Conservation (phyloP, 2,797 vertebrate genomes). For the Denticeps clupeoides region DNA sequence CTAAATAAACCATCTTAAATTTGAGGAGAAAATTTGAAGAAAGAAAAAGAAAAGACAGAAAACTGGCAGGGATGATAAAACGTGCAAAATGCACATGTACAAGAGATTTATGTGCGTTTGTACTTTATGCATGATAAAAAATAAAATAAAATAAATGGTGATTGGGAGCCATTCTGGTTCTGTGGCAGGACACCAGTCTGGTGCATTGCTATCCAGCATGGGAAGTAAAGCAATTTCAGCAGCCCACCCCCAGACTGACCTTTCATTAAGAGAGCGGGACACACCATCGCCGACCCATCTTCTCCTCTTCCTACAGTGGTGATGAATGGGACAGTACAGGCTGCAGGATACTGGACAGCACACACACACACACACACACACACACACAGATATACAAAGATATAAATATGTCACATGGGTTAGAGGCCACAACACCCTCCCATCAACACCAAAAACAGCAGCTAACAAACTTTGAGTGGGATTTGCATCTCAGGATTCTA, state of each 20-base stretch:
- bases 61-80: constrained; percentile 5
- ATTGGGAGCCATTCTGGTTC: constrained; percentile 13
- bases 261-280: constrained; percentile 56
- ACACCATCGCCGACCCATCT: constrained; percentile 44
- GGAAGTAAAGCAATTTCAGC: constrained; percentile 61
- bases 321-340: constrained; percentile 57
- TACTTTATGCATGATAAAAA: no score
- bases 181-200: constrained; percentile 29
- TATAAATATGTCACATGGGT: constrained; percentile 14
- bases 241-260: constrained; percentile 48
- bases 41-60: constrained; percentile 12
- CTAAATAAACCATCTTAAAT: no score
- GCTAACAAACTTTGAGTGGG: no score
- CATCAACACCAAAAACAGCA: no score
- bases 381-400: constrained; percentile 19
- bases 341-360: constrained; percentile 26
- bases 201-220: constrained; percentile 31
- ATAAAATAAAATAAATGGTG: constrained; percentile 11
- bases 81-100: constrained; percentile 9
- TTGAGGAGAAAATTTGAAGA: no score
- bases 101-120: constrained; percentile 15
- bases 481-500: no score
- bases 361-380: constrained; percentile 9
- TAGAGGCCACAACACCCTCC: no score
- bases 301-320: constrained; percentile 46